Conservation (phyloP, 2,888 invertebrate genomes). For the Slavum lentiscoides region DNA sequence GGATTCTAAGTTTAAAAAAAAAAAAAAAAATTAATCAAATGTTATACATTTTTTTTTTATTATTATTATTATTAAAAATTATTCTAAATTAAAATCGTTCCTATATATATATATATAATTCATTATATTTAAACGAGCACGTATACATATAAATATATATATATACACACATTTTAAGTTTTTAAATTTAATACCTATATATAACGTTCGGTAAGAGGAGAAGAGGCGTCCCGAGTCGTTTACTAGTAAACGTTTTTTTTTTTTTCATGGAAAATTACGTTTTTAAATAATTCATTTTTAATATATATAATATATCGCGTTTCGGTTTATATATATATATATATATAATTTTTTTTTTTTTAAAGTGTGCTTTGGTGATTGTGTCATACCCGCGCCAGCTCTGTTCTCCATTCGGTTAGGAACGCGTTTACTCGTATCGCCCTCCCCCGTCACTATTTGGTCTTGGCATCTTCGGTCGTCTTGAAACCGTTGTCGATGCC, state of each 20-base stretch:
- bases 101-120: neutral
- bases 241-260: neutral
- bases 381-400: conserved; percentile 33
- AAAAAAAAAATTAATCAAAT: neutral
- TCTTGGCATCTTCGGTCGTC: conserved; percentile 57
- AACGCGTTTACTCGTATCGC: conserved; percentile 44
- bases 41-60: neutral
- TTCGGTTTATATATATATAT: neutral
- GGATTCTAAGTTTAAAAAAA: neutral
- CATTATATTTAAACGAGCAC: too few relatives aligned
- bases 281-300: conserved; percentile 25
- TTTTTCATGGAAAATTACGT: neutral
- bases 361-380: conserved; percentile 47
- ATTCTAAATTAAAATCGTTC: neutral
- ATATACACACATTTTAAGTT: neutral
- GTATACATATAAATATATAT: neutral
- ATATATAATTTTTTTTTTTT: neutral
- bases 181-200: neutral
- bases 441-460: conserved; percentile 32
- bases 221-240: neutral
- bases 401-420: conserved; percentile 37
- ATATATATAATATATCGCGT: neutral
- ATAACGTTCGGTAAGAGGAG: neutral
- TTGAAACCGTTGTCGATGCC: conserved; percentile 69
- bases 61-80: neutral